phyloP scores from a whole-genome alignment of 2,888 invertebrate genomes.

The Eulithis testata region DNA sequence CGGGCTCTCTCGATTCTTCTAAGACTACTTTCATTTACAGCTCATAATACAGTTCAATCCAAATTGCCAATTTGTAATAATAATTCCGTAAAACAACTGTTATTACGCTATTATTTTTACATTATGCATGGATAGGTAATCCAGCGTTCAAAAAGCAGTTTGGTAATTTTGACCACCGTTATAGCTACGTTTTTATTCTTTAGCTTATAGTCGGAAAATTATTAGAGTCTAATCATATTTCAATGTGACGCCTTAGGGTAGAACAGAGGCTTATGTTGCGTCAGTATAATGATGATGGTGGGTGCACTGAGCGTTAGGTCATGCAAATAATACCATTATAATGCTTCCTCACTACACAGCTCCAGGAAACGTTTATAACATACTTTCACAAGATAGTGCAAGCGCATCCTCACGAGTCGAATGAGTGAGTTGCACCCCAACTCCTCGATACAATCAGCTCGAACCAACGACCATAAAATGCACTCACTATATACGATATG shows the following conservation, averaged over 20 bases:
- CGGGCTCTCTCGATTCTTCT: conserved; percentile 28
- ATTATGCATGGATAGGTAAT: conserved; percentile 29
- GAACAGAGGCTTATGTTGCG: conserved; percentile 50
- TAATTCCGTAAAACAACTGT: conserved; percentile 58
- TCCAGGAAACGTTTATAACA: conserved; percentile 59
- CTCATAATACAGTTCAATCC: conserved; percentile 26
- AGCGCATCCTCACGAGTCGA: conserved; percentile 43
- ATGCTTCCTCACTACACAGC: conserved; percentile 56
- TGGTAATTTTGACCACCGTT: background rate
- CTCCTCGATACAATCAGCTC: conserved; percentile 33
- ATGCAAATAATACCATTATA: conserved; percentile 53
- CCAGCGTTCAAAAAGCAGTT: background rate
- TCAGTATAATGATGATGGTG: conserved; percentile 60
- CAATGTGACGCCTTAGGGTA: conserved; percentile 25
- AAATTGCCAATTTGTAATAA: conserved; percentile 60
- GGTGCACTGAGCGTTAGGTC: conserved; percentile 52
- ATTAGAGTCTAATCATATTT: background rate
- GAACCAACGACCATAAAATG: conserved; percentile 32
- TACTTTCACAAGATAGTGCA: conserved; percentile 58
- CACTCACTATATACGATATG: conserved; percentile 17
- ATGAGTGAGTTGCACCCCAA: conserved; percentile 11
- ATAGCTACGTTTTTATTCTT: background rate
- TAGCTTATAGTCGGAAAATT: background rate
- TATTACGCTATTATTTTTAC: conserved; percentile 46
- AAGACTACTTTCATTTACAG: conserved; percentile 28